phyloP scores from a whole-genome alignment of 1,140 invertebrate genomes.

The Macrobrachium nipponense region DNA sequence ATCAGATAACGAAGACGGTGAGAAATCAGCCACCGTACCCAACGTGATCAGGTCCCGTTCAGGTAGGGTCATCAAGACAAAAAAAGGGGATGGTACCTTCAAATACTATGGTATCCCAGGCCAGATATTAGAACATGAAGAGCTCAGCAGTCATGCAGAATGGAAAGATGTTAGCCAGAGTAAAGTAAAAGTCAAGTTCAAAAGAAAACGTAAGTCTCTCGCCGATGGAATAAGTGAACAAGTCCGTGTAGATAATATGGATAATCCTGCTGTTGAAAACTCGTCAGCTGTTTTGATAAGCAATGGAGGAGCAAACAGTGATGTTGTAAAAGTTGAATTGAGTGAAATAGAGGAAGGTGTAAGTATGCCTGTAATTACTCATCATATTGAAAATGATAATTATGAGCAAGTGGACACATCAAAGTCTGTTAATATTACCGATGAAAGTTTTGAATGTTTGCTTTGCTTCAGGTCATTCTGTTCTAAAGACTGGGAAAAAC shows the following conservation, averaged over 20 bases:
- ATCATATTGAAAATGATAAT: constrained; percentile 17
- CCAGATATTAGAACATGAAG: constrained; percentile 23
- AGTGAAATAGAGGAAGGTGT: not conserved
- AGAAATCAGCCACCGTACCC: constrained; percentile 23
- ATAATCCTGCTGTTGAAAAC: no score
- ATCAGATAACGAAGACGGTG: constrained; percentile 48
- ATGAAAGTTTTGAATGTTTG: constrained; percentile 29
- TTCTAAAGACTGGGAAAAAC: constrained; percentile 44
- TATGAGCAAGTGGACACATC: not conserved
- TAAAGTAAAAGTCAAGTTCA: not conserved
- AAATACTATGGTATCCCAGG: constrained; percentile 51
- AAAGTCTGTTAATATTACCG: not conserved
- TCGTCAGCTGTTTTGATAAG: no score
- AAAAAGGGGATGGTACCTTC: constrained; percentile 40
- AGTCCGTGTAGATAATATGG: not conserved
- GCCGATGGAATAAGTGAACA: not conserved
- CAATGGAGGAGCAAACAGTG: no score
- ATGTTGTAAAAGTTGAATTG: no score
- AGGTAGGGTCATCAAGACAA: constrained; percentile 41
- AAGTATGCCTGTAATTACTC: not conserved
- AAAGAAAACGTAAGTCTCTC: constrained; percentile 23
- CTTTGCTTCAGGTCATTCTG: constrained; percentile 35
- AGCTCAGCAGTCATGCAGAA: constrained; percentile 13
- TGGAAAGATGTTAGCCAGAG: not conserved
- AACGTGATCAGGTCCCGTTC: constrained; percentile 40